phyloP scores from a whole-genome alignment of 2,797 vertebrate genomes.

The Cryptoblepharus egeriae region DNA sequence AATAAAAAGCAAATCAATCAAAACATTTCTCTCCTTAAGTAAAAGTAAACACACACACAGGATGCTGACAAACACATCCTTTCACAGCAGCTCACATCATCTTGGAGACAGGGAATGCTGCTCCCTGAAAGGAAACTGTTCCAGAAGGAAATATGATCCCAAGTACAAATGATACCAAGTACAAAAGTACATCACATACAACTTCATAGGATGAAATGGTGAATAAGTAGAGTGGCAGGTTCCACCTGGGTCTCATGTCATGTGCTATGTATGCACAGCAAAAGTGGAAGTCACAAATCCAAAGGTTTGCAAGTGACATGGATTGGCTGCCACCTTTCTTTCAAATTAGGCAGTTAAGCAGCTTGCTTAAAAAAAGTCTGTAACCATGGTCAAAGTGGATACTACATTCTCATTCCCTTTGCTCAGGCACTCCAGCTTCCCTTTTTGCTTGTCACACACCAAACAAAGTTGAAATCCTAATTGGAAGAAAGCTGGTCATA shows the following conservation, averaged over 20 bases:
- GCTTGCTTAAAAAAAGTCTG: background rate
- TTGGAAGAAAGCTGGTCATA: conserved; percentile 29
- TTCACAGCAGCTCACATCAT: background rate
- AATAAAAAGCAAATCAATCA: background rate
- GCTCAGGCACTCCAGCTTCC: background rate
- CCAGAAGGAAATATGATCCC: background rate
- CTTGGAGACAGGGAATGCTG: background rate
- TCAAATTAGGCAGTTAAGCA: background rate
- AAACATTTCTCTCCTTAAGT: background rate
- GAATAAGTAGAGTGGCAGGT: background rate
- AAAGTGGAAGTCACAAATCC: background rate
- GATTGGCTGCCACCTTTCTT: background rate
- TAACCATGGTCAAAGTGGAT: background rate
- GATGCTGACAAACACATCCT: background rate
- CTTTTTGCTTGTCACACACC: background rate
- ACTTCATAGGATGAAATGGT: background rate
- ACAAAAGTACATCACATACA: background rate
- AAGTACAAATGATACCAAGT: background rate
- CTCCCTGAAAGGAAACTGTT: background rate
- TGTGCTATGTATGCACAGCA: background rate
- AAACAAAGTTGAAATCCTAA: background rate
- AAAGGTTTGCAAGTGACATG: background rate
- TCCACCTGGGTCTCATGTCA: too few species aligned
- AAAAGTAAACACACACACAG: background rate
- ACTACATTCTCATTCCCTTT: too few species aligned